phyloP scores from a whole-genome alignment of 2,113 vertebrate species.

The Hymenochirus boettgeri region DNA sequence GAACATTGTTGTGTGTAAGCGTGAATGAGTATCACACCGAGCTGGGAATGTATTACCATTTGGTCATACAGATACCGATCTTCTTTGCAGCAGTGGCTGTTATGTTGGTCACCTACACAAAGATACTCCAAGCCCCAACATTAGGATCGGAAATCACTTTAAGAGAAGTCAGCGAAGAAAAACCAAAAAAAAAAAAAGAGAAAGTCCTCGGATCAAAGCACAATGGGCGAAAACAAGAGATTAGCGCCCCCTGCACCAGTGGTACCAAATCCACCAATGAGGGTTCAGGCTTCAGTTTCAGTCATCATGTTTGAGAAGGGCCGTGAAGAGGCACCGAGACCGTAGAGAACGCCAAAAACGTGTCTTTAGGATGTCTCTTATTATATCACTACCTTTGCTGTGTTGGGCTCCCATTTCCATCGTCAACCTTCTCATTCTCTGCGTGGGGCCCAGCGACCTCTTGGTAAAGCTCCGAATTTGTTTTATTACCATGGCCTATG shows the following conservation, averaged over 20 bases:
- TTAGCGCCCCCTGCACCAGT: conserved; percentile 50
- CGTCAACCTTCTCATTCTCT: conserved; percentile 70
- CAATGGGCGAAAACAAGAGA: conserved; percentile 55
- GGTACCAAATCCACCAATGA: conserved; percentile 52
- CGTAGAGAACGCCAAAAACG: conserved; percentile 66
- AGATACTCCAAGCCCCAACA: conserved; percentile 72
- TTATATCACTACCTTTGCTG: conserved; percentile 69
- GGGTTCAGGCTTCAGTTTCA: conserved; percentile 69
- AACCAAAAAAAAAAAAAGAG: conserved; percentile 52
- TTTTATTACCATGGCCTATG: conserved; percentile 71
- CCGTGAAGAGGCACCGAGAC: conserved; percentile 65
- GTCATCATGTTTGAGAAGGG: conserved; percentile 67
- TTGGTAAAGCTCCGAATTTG: conserved; percentile 68
- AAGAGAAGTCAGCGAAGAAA: conserved; percentile 57
- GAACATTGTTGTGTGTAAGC: conserved; percentile 66
- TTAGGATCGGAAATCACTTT: conserved; percentile 70
- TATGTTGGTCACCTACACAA: conserved; percentile 71
- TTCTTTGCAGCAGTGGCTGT: conserved; percentile 67
- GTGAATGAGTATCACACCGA: conserved; percentile 62
- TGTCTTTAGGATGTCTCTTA: conserved; percentile 68
- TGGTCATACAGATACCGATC: conserved; percentile 77
- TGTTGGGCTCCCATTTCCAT: conserved; percentile 69
- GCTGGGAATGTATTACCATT: conserved; percentile 64
- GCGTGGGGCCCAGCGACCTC: conserved; percentile 65
- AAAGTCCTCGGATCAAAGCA: conserved; percentile 44